These are phyloP conservation scores for Protonibea diacanthus DNA, from an alignment of 2,797 vertebrate genomes.

Conservation along the genomic window DNA sequence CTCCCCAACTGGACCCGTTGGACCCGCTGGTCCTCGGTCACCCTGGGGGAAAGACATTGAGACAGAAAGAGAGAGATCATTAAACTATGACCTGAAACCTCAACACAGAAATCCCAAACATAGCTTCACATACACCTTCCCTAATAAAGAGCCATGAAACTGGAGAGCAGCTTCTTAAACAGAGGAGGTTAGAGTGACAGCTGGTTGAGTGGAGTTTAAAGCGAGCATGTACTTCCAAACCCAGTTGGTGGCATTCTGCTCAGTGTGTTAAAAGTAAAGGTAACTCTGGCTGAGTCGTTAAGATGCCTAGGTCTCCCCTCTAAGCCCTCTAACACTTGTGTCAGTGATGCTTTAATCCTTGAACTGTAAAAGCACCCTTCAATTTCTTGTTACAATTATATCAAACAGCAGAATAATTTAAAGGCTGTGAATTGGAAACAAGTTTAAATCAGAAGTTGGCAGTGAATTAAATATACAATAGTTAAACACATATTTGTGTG, in stretches of 20 bases:
- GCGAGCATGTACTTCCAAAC: conserved; percentile 44
- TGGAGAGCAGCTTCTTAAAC: conserved; percentile 50
- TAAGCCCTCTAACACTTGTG: conserved; percentile 16
- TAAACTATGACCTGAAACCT: conserved; percentile 57
- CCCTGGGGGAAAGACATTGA: conserved; percentile 84
- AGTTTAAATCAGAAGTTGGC: conserved; percentile 18
- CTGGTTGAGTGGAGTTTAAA: conserved; percentile 40
- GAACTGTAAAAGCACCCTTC: conserved; percentile 20
- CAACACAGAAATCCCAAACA: conserved; percentile 29
- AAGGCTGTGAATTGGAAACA: conserved; percentile 41
- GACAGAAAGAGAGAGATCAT: conserved; percentile 43
- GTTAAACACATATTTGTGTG: no score
- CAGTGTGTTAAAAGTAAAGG: conserved; percentile 43
- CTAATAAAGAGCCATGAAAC: conserved; percentile 59
- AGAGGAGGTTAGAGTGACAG: conserved; percentile 43
- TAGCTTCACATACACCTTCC: conserved; percentile 8
- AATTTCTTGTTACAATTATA: neutral
- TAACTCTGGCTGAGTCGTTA: conserved; percentile 37
- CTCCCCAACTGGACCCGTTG: conserved; percentile 91
- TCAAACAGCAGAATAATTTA: conserved; percentile 31
- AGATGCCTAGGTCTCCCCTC: conserved; percentile 9
- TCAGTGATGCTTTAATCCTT: conserved; percentile 44
- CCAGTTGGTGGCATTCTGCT: conserved; percentile 37
- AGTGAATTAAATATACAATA: no score
- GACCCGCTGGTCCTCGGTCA: conserved; percentile 92